Base-by-base conservation (phyloP, 2,113 vertebrate species). In the Serinus canaria region DNA sequence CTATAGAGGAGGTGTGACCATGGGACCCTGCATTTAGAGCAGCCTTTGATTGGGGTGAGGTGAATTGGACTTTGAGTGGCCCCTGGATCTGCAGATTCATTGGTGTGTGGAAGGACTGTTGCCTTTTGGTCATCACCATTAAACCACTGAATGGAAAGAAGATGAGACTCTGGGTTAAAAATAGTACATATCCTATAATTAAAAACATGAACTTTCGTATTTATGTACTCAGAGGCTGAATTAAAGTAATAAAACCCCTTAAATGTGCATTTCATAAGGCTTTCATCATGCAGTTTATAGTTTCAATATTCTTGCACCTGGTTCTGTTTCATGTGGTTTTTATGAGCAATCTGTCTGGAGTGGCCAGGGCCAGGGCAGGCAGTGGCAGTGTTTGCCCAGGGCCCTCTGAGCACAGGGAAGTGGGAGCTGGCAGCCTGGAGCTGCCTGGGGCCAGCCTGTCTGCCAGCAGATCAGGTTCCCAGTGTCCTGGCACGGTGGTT, bases 261-360 rank as follows among this genome's bases (percentile, higher is more conserved):
- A 62, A 83, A 62, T 31, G 43, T 67, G 47, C 33, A 59, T 30
- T 87, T 91, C 22, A 43, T 75, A 44, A 76, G 18, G 20, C 41
- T 87, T 84, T 89, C 53, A 50, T 73, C 37, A 35, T n/a, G 12
- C 33, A 58, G 66, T 91, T 95, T 69, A 83, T 80, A 60, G 81
- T 63, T 92, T 87, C 90, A 73, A 86, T 88, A 49, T 85, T 80
- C 58, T 82, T 47, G n/a, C 17, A 30, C 41, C 74, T 0, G 0
- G 14, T 62, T 91, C 35, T 90, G 74, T 43, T 92, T 73, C 13
- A 1, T 44, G 37, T 59, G 64, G 1, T 37, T 92, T 95, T 91
- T 85, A 62, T 18, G 50, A 69, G 53, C 69, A 79, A 2, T 82
- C 73, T 89, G 35, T 81, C 60, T 70, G 74, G 46, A 69, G 74